These are phyloP conservation scores for Chaitophorus viminalis DNA, from an alignment of 2,888 invertebrate genomes.

Conservation along the genomic window DNA sequence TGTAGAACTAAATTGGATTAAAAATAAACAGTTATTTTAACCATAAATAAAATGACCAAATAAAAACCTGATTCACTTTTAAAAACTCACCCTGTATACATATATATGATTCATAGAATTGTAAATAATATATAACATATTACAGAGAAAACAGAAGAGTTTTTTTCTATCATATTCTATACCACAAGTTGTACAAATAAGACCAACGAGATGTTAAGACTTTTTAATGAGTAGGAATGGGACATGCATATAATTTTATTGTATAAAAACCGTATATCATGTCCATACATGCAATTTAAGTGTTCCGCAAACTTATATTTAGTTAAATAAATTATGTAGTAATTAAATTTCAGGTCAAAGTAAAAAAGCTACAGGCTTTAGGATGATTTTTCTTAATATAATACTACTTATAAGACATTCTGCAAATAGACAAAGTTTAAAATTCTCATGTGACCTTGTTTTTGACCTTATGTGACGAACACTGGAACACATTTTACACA, in stretches of 20 bases:
- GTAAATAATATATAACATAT: not conserved
- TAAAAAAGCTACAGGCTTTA: not conserved
- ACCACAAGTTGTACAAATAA: not conserved
- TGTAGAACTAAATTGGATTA: not conserved
- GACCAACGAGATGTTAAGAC: not conserved
- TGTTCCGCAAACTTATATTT: not conserved
- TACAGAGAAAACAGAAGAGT: not conserved
- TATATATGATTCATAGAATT: not conserved
- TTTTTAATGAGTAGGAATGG: not conserved
- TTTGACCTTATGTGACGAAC: not conserved
- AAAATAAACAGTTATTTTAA: not conserved
- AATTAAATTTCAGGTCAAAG: too few species aligned
- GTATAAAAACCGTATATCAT: not conserved
- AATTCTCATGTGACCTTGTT: not conserved
- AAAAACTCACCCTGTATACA: not conserved
- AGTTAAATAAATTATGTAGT: not conserved
- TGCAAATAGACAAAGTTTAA: too few species aligned
- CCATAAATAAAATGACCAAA: not conserved
- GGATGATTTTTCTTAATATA: not conserved
- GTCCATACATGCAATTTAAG: not conserved
- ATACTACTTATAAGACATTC: not conserved
- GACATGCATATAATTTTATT: not conserved
- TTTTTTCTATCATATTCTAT: not conserved
- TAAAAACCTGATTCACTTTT: not conserved
- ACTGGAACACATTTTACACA: too few species aligned